A percentile compares a stretch with the other conserved stretches of the same genome.
Evolutionary conservation across 2,888 invertebrate genomes (phyloP).

Genomic region (Orchesellides sinensis): DNA sequence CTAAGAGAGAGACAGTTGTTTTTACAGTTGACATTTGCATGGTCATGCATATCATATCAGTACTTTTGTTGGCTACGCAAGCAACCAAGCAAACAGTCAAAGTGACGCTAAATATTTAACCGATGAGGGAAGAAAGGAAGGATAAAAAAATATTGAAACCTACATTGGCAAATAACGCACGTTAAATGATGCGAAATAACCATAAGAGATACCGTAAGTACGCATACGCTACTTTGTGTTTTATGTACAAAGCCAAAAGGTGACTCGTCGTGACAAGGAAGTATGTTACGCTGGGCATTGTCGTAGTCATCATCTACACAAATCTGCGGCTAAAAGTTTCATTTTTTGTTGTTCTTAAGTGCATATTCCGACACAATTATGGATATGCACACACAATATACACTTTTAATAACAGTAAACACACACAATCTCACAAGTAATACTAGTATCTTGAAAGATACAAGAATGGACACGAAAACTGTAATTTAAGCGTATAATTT

Average conservation of each 20-base stretch:
- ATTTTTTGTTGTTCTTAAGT: conserved; percentile 27
- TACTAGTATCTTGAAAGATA: background rate
- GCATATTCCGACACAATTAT: background rate
- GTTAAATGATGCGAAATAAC: conserved; percentile 4
- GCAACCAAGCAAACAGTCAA: background rate
- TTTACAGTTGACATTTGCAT: conserved; percentile 47
- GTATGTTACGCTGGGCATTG: conserved; percentile 47
- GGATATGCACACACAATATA: background rate
- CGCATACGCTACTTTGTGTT: no score
- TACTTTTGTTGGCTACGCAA: background rate
- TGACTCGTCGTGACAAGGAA: conserved; percentile 57
- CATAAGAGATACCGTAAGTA: conserved; percentile 16
- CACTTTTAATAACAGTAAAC: background rate
- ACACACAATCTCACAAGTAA: background rate
- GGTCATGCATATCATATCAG: conserved; percentile 32
- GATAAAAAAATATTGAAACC: background rate
- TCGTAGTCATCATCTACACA: conserved; percentile 14
- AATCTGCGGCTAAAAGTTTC: conserved; percentile 24
- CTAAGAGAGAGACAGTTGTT: conserved; percentile 15
- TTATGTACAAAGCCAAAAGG: conserved; percentile 42
- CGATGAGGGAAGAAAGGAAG: background rate
- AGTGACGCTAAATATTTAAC: background rate
- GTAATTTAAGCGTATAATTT: background rate
- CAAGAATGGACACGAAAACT: background rate
- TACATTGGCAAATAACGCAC: background rate